Conservation (phyloP, 1,140 invertebrate genomes). For the Drosophila yakuba region DNA sequence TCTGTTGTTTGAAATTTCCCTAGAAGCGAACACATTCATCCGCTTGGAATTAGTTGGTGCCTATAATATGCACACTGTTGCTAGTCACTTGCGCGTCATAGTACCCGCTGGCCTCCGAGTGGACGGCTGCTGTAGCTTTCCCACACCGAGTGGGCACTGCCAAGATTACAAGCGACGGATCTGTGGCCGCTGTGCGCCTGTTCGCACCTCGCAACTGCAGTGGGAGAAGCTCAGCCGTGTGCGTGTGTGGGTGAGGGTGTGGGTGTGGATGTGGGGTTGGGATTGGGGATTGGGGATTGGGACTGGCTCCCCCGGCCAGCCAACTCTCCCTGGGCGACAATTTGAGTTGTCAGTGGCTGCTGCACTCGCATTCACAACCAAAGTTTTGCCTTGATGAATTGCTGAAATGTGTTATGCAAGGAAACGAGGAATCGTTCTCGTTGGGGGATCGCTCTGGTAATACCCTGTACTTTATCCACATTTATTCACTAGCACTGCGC, state of each 20-base stretch:
- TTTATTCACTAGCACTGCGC: conserved; percentile 64
- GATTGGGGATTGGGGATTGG: not conserved
- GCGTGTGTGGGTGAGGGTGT: conserved; percentile 9
- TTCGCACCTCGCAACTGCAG: conserved; percentile 45
- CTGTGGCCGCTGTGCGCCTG: conserved; percentile 58
- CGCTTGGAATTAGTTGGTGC: no score
- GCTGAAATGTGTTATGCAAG: conserved; percentile 76
- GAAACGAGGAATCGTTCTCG: conserved; percentile 1
- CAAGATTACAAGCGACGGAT: conserved; percentile 6
- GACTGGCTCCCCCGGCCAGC: not conserved
- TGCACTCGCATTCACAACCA: conserved; percentile 53
- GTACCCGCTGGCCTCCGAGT: not conserved
- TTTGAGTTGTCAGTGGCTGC: conserved; percentile 44
- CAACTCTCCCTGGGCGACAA: conserved; percentile 21
- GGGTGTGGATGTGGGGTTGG: conserved; percentile 1
- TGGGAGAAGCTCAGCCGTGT: conserved; percentile 32
- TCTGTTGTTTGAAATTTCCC: no score
- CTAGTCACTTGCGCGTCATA: not conserved
- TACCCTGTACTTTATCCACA: conserved; percentile 29
- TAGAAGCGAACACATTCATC: no score
- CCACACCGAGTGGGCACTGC: conserved; percentile 1
- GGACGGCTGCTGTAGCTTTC: not conserved
- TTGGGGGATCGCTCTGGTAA: not conserved
- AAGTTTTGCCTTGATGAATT: conserved; percentile 71
- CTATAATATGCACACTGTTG: not conserved